Percentiles rank a stretch among this genome's conserved stretches.
phyloP scores from a whole-genome alignment of 1,140 invertebrate genomes.

The Dinoponera quadriceps region DNA sequence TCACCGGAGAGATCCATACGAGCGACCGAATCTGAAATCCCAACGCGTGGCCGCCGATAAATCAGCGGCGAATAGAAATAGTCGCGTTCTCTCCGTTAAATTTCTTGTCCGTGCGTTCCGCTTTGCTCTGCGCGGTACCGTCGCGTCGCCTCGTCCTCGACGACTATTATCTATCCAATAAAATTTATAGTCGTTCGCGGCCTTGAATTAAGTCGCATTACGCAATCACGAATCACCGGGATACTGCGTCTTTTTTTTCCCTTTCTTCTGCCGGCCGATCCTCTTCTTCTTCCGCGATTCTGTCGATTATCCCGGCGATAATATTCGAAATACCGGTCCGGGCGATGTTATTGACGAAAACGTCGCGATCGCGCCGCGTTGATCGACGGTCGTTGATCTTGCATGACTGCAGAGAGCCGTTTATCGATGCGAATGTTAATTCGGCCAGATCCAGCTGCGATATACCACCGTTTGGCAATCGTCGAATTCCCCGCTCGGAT shows the following conservation, averaged over 20 bases:
- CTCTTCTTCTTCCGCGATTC: slow-evolving; percentile 1
- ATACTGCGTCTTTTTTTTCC: neutral
- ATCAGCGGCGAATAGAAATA: slow-evolving; percentile 75
- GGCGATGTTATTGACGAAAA: slow-evolving; percentile 12
- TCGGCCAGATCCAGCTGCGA: slow-evolving; percentile 25
- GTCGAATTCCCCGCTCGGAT: neutral
- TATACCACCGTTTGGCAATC: slow-evolving; percentile 46
- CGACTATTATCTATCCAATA: slow-evolving; percentile 58
- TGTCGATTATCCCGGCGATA: slow-evolving; percentile 5
- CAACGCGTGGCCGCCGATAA: slow-evolving; percentile 58
- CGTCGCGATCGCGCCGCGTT: neutral
- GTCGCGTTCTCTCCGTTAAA: slow-evolving; percentile 57
- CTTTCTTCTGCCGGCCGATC: no score
- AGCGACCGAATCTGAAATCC: slow-evolving; percentile 69
- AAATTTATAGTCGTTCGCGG: slow-evolving; percentile 67
- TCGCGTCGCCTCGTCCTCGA: slow-evolving; percentile 9
- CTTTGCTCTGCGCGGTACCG: neutral
- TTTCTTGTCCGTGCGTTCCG: slow-evolving; percentile 31
- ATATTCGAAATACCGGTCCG: slow-evolving; percentile 29
- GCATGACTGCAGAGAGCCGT: neutral
- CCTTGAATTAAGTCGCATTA: slow-evolving; percentile 58
- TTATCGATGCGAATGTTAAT: slow-evolving; percentile 32
- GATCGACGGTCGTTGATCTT: slow-evolving; percentile 57
- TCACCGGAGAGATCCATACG: neutral
- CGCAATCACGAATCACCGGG: slow-evolving; percentile 26